Percentiles rank a stretch among this genome's conserved stretches.
phyloP scores from a whole-genome alignment of 1,140 invertebrate genomes.

The Halyomorpha halys region DNA sequence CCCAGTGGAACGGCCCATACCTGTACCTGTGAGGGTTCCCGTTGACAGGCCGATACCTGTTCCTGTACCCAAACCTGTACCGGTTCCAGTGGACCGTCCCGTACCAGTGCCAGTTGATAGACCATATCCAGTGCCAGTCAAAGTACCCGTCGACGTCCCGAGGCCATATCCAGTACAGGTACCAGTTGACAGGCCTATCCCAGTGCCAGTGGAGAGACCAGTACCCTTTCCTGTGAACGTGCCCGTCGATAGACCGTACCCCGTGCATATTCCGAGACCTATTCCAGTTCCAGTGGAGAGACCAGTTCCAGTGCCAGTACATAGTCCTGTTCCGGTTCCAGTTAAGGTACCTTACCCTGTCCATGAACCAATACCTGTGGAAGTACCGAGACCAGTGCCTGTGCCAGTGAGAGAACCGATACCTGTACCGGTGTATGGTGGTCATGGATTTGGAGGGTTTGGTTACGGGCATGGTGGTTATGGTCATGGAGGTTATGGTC shows the following conservation, averaged over 20 bases:
- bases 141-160: constrained; percentile 19
- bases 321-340: constrained; percentile 16
- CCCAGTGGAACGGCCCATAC: constrained; percentile 21
- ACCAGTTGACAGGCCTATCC: constrained; percentile 15
- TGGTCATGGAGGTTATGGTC: not conserved
- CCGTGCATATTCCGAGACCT: constrained; percentile 19
- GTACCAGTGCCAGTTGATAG: constrained; percentile 21
- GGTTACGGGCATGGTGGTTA: not conserved
- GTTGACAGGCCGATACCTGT: constrained; percentile 19
- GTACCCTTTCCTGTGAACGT: constrained; percentile 21
- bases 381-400: not conserved
- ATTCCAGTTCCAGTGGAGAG: constrained; percentile 21
- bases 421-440: constrained; percentile 4
- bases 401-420: not conserved
- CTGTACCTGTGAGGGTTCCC: constrained; percentile 19
- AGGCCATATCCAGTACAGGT: constrained; percentile 22
- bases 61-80: constrained; percentile 12
- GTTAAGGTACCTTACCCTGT: constrained; percentile 13
- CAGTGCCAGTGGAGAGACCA: constrained; percentile 13
- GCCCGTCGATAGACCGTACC: constrained; percentile 21
- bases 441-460: not conserved
- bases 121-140: constrained; percentile 20
- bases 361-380: constrained; percentile 16
- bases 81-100: constrained; percentile 12
- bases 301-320: constrained; percentile 19